phyloP scores from a whole-genome alignment of 2,888 invertebrate species.

The Caenorhabditis sp. region DNA sequence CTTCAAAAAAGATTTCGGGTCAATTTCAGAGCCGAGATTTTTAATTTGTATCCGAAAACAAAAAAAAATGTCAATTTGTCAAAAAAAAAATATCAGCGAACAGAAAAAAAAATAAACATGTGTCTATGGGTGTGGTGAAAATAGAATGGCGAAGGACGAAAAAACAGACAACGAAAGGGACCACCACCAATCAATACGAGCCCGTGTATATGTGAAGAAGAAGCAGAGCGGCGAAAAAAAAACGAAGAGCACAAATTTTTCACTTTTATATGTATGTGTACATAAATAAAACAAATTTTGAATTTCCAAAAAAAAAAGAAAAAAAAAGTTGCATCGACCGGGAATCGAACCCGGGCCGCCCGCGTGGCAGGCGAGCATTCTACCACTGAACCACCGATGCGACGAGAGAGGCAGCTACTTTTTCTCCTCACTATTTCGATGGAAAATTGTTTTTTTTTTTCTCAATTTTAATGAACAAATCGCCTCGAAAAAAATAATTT shows the following conservation, averaged over 20 bases:
- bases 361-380: conserved; percentile 71
- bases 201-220: not conserved
- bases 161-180: conserved; percentile 10
- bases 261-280: not conserved
- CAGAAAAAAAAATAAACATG: not conserved
- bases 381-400: conserved; percentile 69
- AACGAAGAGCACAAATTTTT: not conserved
- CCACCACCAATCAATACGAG: conserved; percentile 8
- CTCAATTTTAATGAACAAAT: no score
- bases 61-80: not conserved
- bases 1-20: not conserved
- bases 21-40: not conserved
- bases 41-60: not conserved
- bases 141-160: conserved; percentile 12
- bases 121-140: conserved; percentile 4
- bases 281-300: no score
- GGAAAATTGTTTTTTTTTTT: no score
- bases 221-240: not conserved
- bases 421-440: no score
- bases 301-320: not conserved
- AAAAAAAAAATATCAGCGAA: conserved; percentile 1
- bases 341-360: conserved; percentile 70
- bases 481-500: no score
- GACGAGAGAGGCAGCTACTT: no score
- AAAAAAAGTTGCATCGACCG: conserved; percentile 59